A percentile compares a stretch with the other conserved stretches of the same genome.
Conservation (phyloP, 2,797 vertebrate genomes). For the Syngnathus acus region DNA sequence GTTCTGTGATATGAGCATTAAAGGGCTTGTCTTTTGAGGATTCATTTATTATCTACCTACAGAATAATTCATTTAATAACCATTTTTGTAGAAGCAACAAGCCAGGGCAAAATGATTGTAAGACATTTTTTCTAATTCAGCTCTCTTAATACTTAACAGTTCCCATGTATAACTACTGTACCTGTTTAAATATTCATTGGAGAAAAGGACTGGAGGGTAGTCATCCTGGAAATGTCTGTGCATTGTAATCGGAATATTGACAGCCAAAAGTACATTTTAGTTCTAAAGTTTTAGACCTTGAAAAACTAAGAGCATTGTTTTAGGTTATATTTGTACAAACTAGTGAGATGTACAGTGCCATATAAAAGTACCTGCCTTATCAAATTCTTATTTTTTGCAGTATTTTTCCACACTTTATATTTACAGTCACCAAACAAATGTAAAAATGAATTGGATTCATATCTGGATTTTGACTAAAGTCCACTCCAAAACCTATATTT, state of each 20-base stretch:
- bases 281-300: too few species aligned
- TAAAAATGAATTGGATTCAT: too few species aligned
- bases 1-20: slow-evolving; percentile 52
- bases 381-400: too few species aligned
- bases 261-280: not conserved
- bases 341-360: too few species aligned
- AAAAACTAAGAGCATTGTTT: too few species aligned
- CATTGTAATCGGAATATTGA: not conserved
- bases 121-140: not conserved
- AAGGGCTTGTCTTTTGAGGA: slow-evolving; percentile 48
- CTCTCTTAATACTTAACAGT: slow-evolving; percentile 14
- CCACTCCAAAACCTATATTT: too few species aligned
- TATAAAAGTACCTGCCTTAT: too few species aligned
- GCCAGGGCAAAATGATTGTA: slow-evolving; percentile 3
- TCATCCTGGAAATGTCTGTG: not conserved
- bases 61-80: slow-evolving; percentile 19
- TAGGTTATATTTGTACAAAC: too few species aligned
- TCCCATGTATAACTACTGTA: slow-evolving; percentile 4
- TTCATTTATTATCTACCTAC: slow-evolving; percentile 37
- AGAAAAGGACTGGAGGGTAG: not conserved
- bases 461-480: too few species aligned
- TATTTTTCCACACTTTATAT: too few species aligned
- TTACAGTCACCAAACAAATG: too few species aligned
- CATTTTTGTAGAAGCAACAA: slow-evolving; percentile 7
- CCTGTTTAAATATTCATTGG: not conserved